phyloP scores from a whole-genome alignment of 2,113 vertebrate genomes.

The Euleptes europaea region DNA sequence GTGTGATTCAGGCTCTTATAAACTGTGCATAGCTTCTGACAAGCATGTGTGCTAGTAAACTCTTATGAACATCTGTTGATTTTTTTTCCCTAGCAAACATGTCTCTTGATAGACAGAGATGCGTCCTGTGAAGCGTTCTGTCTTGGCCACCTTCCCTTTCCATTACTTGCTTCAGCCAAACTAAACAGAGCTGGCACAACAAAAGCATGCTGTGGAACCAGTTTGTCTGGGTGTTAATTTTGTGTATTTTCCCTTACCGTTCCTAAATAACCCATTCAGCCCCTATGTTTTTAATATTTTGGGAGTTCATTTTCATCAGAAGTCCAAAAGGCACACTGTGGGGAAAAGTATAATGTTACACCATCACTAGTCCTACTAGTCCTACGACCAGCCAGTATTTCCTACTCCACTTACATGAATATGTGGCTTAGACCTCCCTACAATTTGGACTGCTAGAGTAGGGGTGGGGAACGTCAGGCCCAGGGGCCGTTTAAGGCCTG shows the following conservation, averaged over 20 bases:
- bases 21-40: neutral
- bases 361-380: neutral
- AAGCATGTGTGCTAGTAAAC: slow-evolving; percentile 13
- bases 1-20: neutral
- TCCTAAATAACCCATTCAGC: neutral
- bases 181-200: slow-evolving; percentile 8
- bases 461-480: too few relatives aligned
- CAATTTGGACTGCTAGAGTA: neutral
- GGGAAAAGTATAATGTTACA: neutral
- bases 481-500: too few relatives aligned
- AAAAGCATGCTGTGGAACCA: neutral
- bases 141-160: slow-evolving; percentile 7
- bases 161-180: slow-evolving; percentile 20
- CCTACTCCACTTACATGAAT: neutral
- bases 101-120: slow-evolving; percentile 36
- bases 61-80: slow-evolving; percentile 58
- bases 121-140: slow-evolving; percentile 55
- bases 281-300: neutral
- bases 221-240: neutral
- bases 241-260: neutral
- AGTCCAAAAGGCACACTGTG: neutral
- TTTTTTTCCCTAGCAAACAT: slow-evolving; percentile 62
- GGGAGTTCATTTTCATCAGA: neutral
- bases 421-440: neutral
- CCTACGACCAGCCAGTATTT: too few relatives aligned